Percentiles rank a stretch among this genome's conserved stretches.
These are phyloP conservation scores for Margaritifera margaritifera DNA, from an alignment of 2,888 invertebrate species.

Conservation along the genomic window DNA sequence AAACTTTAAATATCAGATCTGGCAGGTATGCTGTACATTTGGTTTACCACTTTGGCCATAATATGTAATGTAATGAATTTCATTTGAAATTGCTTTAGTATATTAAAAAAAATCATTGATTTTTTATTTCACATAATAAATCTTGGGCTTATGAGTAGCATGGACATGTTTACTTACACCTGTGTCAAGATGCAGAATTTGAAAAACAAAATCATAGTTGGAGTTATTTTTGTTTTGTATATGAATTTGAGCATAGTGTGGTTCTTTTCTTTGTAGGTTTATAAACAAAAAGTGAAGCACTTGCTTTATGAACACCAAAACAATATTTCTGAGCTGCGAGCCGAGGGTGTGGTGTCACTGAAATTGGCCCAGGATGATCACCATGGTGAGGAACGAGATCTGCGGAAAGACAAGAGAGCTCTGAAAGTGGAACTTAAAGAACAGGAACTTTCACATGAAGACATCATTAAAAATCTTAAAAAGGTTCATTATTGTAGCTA, in stretches of 20 bases:
- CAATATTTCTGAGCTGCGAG: constrained; percentile 87
- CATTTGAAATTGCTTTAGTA: too few species aligned
- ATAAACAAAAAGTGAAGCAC: constrained; percentile 94
- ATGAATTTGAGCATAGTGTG: neutral
- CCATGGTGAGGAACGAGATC: constrained; percentile 82
- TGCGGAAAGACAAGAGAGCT: constrained; percentile 83
- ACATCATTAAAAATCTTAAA: constrained; percentile 83
- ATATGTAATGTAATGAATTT: too few species aligned
- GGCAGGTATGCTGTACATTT: too few species aligned
- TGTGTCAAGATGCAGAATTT: neutral
- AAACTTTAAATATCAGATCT: too few species aligned
- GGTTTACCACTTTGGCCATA: too few species aligned
- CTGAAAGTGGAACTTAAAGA: constrained; percentile 82
- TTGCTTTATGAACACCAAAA: constrained; percentile 92
- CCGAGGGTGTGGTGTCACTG: constrained; percentile 80
- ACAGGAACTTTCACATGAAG: constrained; percentile 81
- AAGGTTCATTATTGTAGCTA: constrained; percentile 73
- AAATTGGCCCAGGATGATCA: constrained; percentile 89
- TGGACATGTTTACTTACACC: neutral
- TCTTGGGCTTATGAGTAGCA: neutral
- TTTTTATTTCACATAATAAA: neutral
- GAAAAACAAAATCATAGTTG: neutral
- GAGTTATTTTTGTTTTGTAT: neutral
- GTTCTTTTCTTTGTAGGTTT: constrained; percentile 75
- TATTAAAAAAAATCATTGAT: too few species aligned